Evolutionary conservation across 2,113 vertebrate genomes (phyloP).

Genomic region (Rana temporaria): DNA sequence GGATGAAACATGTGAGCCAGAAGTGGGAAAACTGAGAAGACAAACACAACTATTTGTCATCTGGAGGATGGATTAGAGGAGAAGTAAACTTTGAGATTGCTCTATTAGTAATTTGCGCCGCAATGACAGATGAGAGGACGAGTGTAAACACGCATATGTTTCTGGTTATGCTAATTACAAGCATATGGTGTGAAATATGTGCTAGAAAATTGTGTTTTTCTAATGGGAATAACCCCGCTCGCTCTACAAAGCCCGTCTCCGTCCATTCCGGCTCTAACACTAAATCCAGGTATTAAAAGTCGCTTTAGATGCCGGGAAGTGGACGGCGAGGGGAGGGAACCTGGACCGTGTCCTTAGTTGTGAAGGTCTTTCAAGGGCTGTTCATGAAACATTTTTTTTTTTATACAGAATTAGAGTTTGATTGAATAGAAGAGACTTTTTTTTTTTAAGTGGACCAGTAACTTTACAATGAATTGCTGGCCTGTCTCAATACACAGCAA

Average conservation of each 20-base stretch:
- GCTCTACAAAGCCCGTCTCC: background rate
- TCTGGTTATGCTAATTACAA: conserved; percentile 6
- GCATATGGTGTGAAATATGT: conserved; percentile 15
- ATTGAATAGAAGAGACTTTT: too few species aligned
- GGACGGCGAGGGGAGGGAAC: too few species aligned
- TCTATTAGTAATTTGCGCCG: conserved; percentile 3
- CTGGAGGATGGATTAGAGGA: background rate
- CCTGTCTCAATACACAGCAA: too few species aligned
- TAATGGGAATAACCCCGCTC: background rate
- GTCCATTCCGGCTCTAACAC: background rate
- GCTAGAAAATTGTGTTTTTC: background rate
- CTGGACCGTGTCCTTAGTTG: too few species aligned
- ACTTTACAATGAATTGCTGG: too few species aligned
- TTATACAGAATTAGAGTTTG: too few species aligned
- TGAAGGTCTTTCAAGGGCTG: too few species aligned
- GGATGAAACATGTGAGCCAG: too few species aligned
- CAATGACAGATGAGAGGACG: conserved; percentile 19
- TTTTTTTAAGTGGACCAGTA: too few species aligned
- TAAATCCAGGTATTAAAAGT: conserved; percentile 6
- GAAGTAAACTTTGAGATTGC: conserved; percentile 5
- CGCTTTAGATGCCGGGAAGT: background rate
- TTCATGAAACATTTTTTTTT: too few species aligned
- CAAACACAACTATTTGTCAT: background rate
- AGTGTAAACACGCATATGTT: conserved; percentile 11
- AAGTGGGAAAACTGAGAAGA: too few species aligned